phyloP scores from a whole-genome alignment of 2,888 invertebrate species.

The Pycnomerus fuliginosus region DNA sequence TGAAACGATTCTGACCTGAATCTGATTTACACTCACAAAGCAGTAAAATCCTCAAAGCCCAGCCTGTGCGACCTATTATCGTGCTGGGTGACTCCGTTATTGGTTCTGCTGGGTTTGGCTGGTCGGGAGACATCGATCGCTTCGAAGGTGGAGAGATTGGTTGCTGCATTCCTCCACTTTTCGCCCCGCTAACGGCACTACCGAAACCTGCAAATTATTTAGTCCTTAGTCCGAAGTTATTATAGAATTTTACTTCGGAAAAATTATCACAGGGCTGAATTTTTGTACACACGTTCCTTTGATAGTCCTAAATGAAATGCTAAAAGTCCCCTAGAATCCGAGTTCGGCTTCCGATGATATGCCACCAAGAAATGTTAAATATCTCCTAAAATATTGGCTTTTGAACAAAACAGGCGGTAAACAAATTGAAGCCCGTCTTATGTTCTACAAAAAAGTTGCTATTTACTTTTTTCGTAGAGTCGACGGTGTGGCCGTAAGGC shows the following conservation, averaged over 20 bases:
- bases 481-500: too few relatives aligned
- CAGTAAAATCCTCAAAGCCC: constrained; percentile 68
- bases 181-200: constrained; percentile 45
- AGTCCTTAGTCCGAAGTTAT: too few relatives aligned
- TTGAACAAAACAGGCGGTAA: too few relatives aligned
- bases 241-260: too few relatives aligned
- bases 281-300: background rate
- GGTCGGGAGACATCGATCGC: constrained; percentile 61
- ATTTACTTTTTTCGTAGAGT: too few relatives aligned
- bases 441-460: too few relatives aligned
- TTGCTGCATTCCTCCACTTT: constrained; percentile 42
- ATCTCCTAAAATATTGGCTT: too few relatives aligned
- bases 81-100: constrained; percentile 69
- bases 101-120: constrained; percentile 66
- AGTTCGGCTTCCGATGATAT: too few relatives aligned
- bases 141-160: constrained; percentile 58
- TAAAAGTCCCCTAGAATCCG: too few relatives aligned
- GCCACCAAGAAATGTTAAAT: too few relatives aligned
- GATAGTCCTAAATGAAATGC: too few relatives aligned
- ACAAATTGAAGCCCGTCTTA: too few relatives aligned
- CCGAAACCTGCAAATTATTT: constrained; percentile 55
- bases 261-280: background rate
- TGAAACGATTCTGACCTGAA: background rate
- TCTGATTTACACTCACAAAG: constrained; percentile 56
- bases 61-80: constrained; percentile 66